These are phyloP conservation scores for Agelastica alni DNA, from an alignment of 2,888 invertebrate species.

Conservation along the genomic window DNA sequence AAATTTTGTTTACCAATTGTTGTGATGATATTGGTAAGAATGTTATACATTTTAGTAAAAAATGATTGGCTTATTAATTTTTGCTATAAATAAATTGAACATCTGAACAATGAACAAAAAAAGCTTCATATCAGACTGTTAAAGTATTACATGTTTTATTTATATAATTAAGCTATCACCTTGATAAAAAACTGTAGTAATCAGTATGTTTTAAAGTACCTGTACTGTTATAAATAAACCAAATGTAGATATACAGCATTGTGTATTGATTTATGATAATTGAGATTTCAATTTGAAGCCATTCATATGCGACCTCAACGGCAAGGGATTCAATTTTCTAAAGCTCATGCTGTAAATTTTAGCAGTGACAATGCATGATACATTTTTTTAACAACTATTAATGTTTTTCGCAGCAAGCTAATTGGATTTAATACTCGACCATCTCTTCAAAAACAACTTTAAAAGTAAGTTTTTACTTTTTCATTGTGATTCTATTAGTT, in stretches of 20 bases:
- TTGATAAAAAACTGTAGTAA: not conserved
- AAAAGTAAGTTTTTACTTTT: conserved; percentile 31
- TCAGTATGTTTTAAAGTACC: too few species aligned
- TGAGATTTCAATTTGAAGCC: conserved; percentile 14
- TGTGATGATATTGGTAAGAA: too few species aligned
- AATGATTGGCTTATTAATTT: too few species aligned
- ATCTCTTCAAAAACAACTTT: conserved; percentile 7
- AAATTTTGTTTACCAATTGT: too few species aligned
- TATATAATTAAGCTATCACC: not conserved
- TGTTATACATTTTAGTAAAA: too few species aligned
- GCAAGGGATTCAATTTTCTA: not conserved
- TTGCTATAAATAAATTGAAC: too few species aligned
- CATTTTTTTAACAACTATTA: conserved; percentile 25
- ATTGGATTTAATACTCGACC: conserved; percentile 24
- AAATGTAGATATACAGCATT: too few species aligned
- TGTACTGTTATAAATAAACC: too few species aligned
- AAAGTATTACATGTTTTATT: too few species aligned
- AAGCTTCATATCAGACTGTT: too few species aligned
- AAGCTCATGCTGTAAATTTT: not conserved
- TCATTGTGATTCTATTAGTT: too few species aligned
- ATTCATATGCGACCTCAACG: conserved; percentile 13
- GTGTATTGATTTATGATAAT: conserved; percentile 16
- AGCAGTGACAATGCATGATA: conserved; percentile 15
- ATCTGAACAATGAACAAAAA: too few species aligned
- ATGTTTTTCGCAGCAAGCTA: conserved; percentile 30